phyloP scores from a whole-genome alignment of 2,113 vertebrate species.

The Tragelaphus imberbis region DNA sequence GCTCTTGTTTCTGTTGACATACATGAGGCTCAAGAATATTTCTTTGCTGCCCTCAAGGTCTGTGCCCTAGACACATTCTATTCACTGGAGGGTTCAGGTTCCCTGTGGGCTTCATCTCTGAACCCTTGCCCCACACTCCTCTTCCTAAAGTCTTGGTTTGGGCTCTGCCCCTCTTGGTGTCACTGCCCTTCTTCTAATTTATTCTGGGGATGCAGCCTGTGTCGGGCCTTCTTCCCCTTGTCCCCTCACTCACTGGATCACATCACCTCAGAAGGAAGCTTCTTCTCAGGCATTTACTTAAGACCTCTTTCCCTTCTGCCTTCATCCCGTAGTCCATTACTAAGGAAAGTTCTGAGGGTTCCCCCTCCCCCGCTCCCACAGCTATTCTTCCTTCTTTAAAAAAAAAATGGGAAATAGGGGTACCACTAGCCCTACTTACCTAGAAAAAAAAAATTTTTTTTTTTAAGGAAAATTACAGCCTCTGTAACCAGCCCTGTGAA shows the following conservation, averaged over 20 bases:
- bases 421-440: background rate
- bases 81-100: background rate
- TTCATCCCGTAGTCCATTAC: background rate
- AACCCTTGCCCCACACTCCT: background rate
- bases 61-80: background rate
- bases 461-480: background rate
- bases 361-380: background rate
- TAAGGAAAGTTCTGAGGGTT: background rate
- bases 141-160: background rate
- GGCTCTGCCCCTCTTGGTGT: background rate
- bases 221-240: background rate
- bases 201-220: background rate
- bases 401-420: background rate
- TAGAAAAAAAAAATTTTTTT: background rate
- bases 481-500: background rate
- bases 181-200: background rate
- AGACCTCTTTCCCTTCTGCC: background rate
- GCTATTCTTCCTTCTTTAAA: background rate
- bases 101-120: background rate
- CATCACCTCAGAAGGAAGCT: background rate
- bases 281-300: background rate
- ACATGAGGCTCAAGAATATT: background rate
- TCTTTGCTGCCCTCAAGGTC: background rate
- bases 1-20: background rate
- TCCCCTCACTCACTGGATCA: background rate